Percentiles rank a stretch among this genome's conserved stretches.
phyloP scores from a whole-genome alignment of 1,140 invertebrate species.

The Lordiphosa stackelbergi region DNA sequence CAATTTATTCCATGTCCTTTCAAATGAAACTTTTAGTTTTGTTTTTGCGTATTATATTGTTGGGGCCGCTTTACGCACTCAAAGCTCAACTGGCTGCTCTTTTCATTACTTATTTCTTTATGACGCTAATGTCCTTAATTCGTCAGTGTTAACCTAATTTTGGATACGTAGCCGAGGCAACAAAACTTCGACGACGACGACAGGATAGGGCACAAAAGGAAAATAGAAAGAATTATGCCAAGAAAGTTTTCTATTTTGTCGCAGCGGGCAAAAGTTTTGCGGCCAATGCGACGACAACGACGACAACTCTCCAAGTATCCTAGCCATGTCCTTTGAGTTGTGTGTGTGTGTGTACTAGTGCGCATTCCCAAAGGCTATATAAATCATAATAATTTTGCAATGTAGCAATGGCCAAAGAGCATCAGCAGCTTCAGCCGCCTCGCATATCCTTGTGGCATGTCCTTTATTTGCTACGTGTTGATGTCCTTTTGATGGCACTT shows the following conservation, averaged over 20 bases:
- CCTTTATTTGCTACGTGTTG: constrained; percentile 75
- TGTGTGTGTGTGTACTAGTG: constrained; percentile 51
- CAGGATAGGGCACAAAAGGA: constrained; percentile 43
- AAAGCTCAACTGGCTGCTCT: constrained; percentile 56
- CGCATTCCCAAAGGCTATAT: constrained; percentile 74
- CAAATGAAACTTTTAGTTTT: constrained; percentile 18
- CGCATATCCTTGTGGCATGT: constrained; percentile 73
- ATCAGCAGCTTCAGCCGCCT: constrained; percentile 41
- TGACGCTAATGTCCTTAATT: constrained; percentile 75
- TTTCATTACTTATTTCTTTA: constrained; percentile 75
- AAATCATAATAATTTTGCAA: constrained; percentile 76
- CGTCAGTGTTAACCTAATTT: constrained; percentile 75
- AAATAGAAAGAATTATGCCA: constrained; percentile 75
- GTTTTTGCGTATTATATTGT: constrained; percentile 26
- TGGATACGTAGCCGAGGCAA: constrained; percentile 42
- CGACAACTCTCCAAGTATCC: constrained; percentile 45
- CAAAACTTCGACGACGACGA: constrained; percentile 44
- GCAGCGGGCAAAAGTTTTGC: constrained; percentile 72
- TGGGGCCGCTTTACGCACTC: constrained; percentile 53
- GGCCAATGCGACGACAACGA: constrained; percentile 60
- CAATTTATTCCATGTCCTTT: constrained; percentile 9
- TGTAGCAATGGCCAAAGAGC: constrained; percentile 70
- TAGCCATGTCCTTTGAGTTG: constrained; percentile 63
- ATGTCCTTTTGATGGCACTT: constrained; percentile 73
- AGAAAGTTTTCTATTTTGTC: constrained; percentile 75